phyloP scores from a whole-genome alignment of 1,140 invertebrate species.

The Drosophila insularis region DNA sequence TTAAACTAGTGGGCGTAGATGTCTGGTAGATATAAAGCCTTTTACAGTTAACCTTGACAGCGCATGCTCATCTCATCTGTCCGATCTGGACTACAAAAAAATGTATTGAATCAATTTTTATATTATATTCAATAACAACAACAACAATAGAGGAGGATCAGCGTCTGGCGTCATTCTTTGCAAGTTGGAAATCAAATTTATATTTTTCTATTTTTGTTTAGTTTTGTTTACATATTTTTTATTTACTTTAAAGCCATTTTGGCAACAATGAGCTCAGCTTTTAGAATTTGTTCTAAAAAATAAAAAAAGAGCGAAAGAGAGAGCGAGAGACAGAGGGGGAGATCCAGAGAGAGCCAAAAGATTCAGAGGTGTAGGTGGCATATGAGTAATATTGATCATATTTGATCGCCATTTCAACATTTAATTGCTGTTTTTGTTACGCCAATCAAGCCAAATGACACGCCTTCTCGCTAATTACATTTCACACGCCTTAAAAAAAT shows the following conservation, averaged over 20 bases:
- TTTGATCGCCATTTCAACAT: slow-evolving; percentile 25
- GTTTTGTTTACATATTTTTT: slow-evolving; percentile 66
- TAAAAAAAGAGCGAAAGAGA: slow-evolving; percentile 6
- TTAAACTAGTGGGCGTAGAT: slow-evolving; percentile 41
- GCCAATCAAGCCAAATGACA: slow-evolving; percentile 21
- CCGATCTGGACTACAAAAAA: slow-evolving; percentile 16
- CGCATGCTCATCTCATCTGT: slow-evolving; percentile 29
- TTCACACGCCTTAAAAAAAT: slow-evolving; percentile 54
- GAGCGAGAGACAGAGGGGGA: neutral
- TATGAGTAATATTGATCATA: slow-evolving; percentile 54
- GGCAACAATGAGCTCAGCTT: slow-evolving; percentile 53
- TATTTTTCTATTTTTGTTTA: slow-evolving; percentile 25
- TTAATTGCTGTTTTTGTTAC: slow-evolving; percentile 56
- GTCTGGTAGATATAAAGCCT: slow-evolving; percentile 38
- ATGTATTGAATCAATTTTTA: slow-evolving; percentile 22
- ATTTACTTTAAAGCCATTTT: slow-evolving; percentile 51
- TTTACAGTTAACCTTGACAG: slow-evolving; percentile 34
- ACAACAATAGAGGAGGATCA: slow-evolving; percentile 18
- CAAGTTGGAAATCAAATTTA: slow-evolving; percentile 42
- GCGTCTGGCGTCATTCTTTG: slow-evolving; percentile 47
- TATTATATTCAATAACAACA: slow-evolving; percentile 19
- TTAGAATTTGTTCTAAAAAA: slow-evolving; percentile 42
- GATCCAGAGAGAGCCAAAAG: neutral
- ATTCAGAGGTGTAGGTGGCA: slow-evolving; percentile 53
- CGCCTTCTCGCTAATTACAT: slow-evolving; percentile 49